Conservation (phyloP, 1,140 invertebrate genomes). For the Odontomachus brunneus region DNA sequence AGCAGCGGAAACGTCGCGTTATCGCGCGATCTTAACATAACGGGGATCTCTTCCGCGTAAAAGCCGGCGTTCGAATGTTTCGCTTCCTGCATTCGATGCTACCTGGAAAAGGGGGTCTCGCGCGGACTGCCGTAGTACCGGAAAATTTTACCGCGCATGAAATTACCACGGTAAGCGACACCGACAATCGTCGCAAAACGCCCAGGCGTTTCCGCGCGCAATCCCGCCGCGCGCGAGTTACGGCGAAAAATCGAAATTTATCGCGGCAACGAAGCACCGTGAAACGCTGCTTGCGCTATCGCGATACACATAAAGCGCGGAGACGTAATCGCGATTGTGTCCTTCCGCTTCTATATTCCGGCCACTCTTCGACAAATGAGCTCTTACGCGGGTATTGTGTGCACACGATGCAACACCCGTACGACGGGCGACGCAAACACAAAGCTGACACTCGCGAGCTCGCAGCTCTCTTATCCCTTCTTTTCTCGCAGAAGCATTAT, state of each 20-base stretch:
- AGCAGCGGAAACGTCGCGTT: not conserved
- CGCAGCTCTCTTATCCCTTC: not conserved
- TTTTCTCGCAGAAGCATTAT: conserved; percentile 6
- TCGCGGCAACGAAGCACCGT: conserved; percentile 25
- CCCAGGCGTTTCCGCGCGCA: conserved; percentile 13
- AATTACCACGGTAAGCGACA: conserved; percentile 52
- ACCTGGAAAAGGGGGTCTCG: not conserved
- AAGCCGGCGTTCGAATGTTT: conserved; percentile 20
- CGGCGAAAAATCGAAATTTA: conserved; percentile 29
- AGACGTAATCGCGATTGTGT: conserved; percentile 28
- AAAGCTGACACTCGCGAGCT: not conserved
- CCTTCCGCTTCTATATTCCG: conserved; percentile 16
- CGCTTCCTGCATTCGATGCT: not conserved
- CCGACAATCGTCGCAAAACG: conserved; percentile 41
- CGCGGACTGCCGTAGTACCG: conserved; percentile 36
- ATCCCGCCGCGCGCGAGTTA: conserved; percentile 23
- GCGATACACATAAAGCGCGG: conserved; percentile 32
- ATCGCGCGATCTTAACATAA: conserved; percentile 30
- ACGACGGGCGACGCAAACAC: too few relatives aligned
- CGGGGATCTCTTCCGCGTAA: conserved; percentile 35
- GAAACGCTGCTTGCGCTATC: conserved; percentile 33
- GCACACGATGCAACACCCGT: too few relatives aligned
- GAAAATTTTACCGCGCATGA: conserved; percentile 53
- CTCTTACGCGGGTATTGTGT: not conserved
- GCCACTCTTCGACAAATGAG: conserved; percentile 1